Conservation (phyloP, 2,797 vertebrate species). For the Champsocephalus esox region DNA sequence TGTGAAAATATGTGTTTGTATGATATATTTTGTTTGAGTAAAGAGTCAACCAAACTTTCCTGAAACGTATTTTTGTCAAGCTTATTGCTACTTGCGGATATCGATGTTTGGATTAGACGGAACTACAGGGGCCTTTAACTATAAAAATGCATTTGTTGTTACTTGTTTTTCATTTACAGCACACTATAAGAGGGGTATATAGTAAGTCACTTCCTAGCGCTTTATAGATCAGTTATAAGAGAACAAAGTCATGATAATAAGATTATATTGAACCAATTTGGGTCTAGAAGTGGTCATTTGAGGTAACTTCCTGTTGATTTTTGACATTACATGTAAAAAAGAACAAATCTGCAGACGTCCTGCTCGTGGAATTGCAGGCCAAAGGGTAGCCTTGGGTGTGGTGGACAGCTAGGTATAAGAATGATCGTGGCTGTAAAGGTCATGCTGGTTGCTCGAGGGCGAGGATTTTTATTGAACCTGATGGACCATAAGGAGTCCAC, state of each 20-base stretch:
- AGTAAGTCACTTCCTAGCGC: neutral
- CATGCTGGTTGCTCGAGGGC: slow-evolving; percentile 33
- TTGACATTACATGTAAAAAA: no score
- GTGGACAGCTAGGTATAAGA: slow-evolving; percentile 26
- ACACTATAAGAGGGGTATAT: neutral
- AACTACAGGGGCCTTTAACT: no score
- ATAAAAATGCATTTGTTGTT: neutral
- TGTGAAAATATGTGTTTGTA: no score
- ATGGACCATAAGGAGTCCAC: slow-evolving; percentile 64
- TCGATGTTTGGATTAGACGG: no score
- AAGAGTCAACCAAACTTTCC: no score
- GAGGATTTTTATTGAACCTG: slow-evolving; percentile 65
- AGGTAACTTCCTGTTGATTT: no score
- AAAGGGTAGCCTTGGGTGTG: neutral
- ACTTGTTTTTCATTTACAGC: neutral
- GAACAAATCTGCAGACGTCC: no score
- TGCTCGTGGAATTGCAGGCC: neutral
- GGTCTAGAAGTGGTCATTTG: no score
- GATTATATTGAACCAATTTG: no score
- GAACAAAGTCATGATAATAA: neutral
- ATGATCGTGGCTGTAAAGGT: slow-evolving; percentile 58
- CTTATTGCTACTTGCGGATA: no score
- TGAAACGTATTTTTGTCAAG: no score
- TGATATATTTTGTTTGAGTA: no score
- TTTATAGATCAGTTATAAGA: neutral